These are phyloP conservation scores for Solen grandis DNA, from an alignment of 1,140 invertebrate genomes.

Conservation along the genomic window DNA sequence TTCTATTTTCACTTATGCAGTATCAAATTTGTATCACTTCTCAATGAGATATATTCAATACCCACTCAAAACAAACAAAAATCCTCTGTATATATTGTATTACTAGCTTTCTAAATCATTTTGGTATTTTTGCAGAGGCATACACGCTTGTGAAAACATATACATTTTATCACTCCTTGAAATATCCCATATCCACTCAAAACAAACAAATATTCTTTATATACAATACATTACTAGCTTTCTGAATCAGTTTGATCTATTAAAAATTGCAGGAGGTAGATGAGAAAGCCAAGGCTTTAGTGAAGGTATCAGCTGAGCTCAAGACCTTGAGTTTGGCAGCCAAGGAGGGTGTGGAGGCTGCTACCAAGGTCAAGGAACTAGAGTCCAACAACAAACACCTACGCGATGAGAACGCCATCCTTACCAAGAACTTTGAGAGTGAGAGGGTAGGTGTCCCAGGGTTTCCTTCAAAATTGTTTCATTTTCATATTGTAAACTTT, in stretches of 20 bases:
- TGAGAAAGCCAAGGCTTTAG: conserved; percentile 66
- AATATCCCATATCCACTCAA: no score
- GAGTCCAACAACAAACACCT: conserved; percentile 74
- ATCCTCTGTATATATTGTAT: no score
- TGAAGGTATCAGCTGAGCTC: conserved; percentile 71
- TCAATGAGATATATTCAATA: no score
- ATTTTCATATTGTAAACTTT: no score
- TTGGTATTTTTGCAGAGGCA: no score
- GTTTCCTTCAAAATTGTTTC: no score
- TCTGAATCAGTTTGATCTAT: background rate
- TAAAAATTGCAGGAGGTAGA: conserved; percentile 62
- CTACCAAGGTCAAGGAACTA: conserved; percentile 70
- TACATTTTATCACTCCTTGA: no score
- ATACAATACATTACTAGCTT: background rate
- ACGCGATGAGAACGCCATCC: conserved; percentile 77
- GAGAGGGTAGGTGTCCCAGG: conserved; percentile 80
- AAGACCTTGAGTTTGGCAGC: conserved; percentile 71
- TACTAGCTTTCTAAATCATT: no score
- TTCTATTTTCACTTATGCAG: no score
- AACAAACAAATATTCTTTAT: conserved; percentile 10
- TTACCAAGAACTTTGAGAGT: conserved; percentile 82
- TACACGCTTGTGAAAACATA: no score
- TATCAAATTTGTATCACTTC: no score
- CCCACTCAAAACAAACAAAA: no score
- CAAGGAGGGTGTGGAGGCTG: conserved; percentile 76